These are phyloP conservation scores for Brachyopa scutellaris DNA, from an alignment of 2,888 invertebrate species.

Conservation along the genomic window DNA sequence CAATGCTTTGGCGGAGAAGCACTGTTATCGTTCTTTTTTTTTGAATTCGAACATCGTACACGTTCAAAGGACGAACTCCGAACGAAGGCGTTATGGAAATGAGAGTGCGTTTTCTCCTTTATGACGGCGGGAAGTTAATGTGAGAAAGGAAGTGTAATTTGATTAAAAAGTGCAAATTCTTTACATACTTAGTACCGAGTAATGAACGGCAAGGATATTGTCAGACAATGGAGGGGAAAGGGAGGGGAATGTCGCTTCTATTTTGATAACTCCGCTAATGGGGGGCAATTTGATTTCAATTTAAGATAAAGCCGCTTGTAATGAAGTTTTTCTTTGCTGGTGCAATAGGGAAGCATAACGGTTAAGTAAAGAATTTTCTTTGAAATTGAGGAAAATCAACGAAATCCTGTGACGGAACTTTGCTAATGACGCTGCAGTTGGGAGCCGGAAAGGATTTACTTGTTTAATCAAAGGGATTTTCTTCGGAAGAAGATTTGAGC, in stretches of 20 bases:
- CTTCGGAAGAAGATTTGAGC: no score
- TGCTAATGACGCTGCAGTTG: no score
- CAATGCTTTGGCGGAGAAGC: constrained; percentile 34
- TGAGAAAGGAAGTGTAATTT: constrained; percentile 27
- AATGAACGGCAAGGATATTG: constrained; percentile 24
- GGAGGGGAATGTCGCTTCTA: not conserved
- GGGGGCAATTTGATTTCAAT: constrained; percentile 52
- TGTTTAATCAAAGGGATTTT: no score
- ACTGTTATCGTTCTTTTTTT: constrained; percentile 2
- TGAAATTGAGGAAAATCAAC: no score
- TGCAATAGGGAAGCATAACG: no score
- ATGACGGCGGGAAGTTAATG: constrained; percentile 23
- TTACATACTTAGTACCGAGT: constrained; percentile 41
- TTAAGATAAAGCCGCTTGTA: constrained; percentile 35
- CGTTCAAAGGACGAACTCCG: not conserved
- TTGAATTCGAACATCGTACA: not conserved
- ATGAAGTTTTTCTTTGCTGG: no score
- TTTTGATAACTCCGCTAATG: constrained; percentile 30
- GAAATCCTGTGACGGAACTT: no score
- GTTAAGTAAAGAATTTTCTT: no score
- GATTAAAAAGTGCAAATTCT: constrained; percentile 54
- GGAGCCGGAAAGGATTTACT: no score
- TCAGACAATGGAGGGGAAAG: no score
- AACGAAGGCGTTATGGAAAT: constrained; percentile 12
- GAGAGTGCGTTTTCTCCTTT: constrained; percentile 28